phyloP scores from a whole-genome alignment of 2,888 invertebrate genomes.

The Nomada lathburiana region DNA sequence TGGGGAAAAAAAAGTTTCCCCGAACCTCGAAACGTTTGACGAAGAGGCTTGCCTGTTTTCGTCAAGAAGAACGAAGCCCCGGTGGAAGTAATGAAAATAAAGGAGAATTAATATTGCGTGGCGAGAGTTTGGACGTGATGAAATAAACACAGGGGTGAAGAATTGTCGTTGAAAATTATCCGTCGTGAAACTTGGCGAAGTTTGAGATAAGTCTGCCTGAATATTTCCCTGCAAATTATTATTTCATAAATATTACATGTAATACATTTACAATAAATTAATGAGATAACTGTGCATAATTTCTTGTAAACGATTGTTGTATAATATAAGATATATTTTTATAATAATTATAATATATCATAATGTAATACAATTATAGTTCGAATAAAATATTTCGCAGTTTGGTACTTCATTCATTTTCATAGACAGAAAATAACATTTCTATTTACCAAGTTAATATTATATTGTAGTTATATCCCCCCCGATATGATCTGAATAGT shows the following conservation, averaged over 20 bases:
- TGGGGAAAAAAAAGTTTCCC: conserved; percentile 10
- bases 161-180: neutral
- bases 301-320: too few species aligned
- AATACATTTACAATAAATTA: too few species aligned
- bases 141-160: conserved; percentile 11
- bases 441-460: too few species aligned
- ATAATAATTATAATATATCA: too few species aligned
- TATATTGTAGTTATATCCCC: too few species aligned
- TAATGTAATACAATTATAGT: too few species aligned
- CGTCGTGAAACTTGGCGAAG: neutral
- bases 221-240: neutral
- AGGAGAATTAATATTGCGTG: conserved; percentile 28
- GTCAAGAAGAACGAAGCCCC: neutral
- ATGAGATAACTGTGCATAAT: too few species aligned
- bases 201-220: neutral
- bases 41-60: conserved; percentile 5
- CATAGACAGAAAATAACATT: too few species aligned
- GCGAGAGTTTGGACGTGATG: neutral
- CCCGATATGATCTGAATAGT: neutral
- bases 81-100: conserved; percentile 29
- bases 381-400: too few species aligned
- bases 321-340: too few species aligned
- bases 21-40: conserved; percentile 32
- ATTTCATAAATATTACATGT: too few species aligned
- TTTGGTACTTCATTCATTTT: too few species aligned